Percentiles rank a stretch among this genome's conserved stretches.
Evolutionary conservation across 2,797 vertebrate genomes (phyloP).

Genomic region (Brachyrhaphis roseni): DNA sequence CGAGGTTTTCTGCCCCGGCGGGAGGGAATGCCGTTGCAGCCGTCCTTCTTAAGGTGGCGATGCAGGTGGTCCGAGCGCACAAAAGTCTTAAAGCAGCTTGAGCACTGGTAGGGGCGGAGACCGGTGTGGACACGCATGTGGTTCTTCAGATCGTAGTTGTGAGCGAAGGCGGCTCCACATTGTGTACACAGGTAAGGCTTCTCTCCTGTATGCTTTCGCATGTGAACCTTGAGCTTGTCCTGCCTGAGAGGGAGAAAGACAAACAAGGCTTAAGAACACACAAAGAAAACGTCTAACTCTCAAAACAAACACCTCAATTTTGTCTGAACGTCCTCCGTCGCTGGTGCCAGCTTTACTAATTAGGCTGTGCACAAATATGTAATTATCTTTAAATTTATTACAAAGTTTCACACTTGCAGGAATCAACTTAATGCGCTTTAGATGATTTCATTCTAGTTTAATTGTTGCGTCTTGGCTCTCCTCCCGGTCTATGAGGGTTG

Average conservation of each 20-base stretch:
- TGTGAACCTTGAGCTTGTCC: slow-evolving; percentile 99
- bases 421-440: slow-evolving; percentile 28
- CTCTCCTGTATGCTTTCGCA: slow-evolving; percentile 98
- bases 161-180: slow-evolving; percentile 95
- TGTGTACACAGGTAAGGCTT: slow-evolving; percentile 98
- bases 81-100: slow-evolving; percentile 98
- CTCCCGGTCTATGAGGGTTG: slow-evolving; percentile 45
- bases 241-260: slow-evolving; percentile 81
- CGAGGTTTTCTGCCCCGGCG: slow-evolving; percentile 91
- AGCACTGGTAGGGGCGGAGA: slow-evolving; percentile 97
- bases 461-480: slow-evolving; percentile 39
- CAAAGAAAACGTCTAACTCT: slow-evolving; percentile 5
- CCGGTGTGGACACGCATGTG: slow-evolving; percentile 99
- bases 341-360: not conserved
- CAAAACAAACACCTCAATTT: slow-evolving; percentile 6
- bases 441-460: slow-evolving; percentile 41
- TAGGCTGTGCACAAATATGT: slow-evolving; percentile 8
- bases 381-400: slow-evolving; percentile 28
- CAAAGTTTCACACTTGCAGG: slow-evolving; percentile 16
- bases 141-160: slow-evolving; percentile 99
- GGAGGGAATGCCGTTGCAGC: slow-evolving; percentile 95
- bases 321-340: slow-evolving; percentile 1
- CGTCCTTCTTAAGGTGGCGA: slow-evolving; percentile 98
- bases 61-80: slow-evolving; percentile 98
- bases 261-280: slow-evolving; percentile 44